phyloP scores from a whole-genome alignment of 2,113 vertebrate species.

The Asarcornis scutulata region DNA sequence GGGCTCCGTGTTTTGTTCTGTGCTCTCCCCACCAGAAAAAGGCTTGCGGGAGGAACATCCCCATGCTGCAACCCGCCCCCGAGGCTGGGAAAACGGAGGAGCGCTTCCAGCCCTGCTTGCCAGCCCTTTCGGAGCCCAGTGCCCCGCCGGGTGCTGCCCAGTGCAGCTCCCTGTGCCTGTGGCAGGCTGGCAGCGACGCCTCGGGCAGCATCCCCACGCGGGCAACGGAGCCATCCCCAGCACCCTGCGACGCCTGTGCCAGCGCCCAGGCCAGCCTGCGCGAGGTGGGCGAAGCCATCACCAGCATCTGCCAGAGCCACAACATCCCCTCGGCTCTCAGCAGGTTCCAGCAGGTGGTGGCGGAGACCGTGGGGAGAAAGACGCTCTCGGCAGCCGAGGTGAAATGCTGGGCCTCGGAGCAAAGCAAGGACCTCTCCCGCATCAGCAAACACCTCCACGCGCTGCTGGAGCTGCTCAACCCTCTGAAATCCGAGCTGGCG shows the following conservation, averaged over 20 bases:
- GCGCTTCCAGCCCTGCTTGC: neutral
- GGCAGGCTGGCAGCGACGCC: neutral
- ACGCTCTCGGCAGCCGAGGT: constrained; percentile 81
- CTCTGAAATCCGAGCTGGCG: constrained; percentile 77
- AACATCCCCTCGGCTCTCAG: constrained; percentile 88
- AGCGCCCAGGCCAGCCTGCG: constrained; percentile 77
- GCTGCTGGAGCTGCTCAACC: constrained; percentile 78
- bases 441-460: constrained; percentile 84
- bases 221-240: constrained; percentile 68
- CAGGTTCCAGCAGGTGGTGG: constrained; percentile 77
- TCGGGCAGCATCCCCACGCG: constrained; percentile 58
- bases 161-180: neutral
- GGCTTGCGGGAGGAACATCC: neutral
- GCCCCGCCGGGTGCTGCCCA: neutral
- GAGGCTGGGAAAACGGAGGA: neutral
- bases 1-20: neutral
- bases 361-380: constrained; percentile 71
- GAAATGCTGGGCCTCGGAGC: constrained; percentile 84
- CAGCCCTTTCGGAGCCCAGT: neutral
- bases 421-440: constrained; percentile 83
- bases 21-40: constrained; percentile 50
- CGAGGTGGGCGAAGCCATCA: constrained; percentile 79
- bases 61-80: neutral
- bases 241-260: constrained; percentile 82
- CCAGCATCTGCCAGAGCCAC: constrained; percentile 82